Evolutionary conservation across 1,140 invertebrate genomes (phyloP).

Genomic region (Neelides sp.): DNA sequence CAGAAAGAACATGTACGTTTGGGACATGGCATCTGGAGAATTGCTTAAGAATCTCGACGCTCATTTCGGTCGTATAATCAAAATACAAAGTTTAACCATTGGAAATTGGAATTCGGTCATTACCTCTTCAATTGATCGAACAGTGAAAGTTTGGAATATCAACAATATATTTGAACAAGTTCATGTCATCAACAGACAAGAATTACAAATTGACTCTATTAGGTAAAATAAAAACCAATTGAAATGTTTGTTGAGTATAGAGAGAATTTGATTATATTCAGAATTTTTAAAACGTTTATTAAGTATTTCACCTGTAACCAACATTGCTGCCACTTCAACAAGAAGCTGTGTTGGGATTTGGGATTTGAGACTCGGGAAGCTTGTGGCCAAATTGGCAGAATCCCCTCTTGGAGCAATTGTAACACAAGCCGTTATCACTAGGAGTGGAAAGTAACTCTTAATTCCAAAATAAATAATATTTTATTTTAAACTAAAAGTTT

Average conservation of each 20-base stretch:
- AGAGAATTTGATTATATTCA: conserved; percentile 5
- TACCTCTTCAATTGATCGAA: conserved; percentile 92
- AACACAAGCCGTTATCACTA: conserved; percentile 68
- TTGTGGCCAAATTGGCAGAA: conserved; percentile 74
- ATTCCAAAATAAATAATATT: neutral
- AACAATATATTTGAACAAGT: conserved; percentile 98
- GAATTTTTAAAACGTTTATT: conserved; percentile 24
- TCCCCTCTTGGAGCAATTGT: conserved; percentile 88
- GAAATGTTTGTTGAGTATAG: neutral
- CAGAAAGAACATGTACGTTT: conserved; percentile 91
- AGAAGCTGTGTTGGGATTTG: conserved; percentile 88
- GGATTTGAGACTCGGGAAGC: conserved; percentile 73
- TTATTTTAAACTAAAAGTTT: neutral
- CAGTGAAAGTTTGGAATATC: conserved; percentile 98
- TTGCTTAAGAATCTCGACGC: conserved; percentile 87
- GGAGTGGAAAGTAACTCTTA: conserved; percentile 53
- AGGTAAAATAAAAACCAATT: conserved; percentile 44
- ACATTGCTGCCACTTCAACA: conserved; percentile 72
- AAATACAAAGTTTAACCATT: conserved; percentile 68
- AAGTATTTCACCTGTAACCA: conserved; percentile 56
- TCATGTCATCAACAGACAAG: conserved; percentile 87
- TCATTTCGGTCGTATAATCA: conserved; percentile 91
- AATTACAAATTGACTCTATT: conserved; percentile 86
- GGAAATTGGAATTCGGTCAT: conserved; percentile 87
- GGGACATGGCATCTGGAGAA: conserved; percentile 63